phyloP scores from a whole-genome alignment of 2,888 invertebrate genomes.

The Pollenia labialis region DNA sequence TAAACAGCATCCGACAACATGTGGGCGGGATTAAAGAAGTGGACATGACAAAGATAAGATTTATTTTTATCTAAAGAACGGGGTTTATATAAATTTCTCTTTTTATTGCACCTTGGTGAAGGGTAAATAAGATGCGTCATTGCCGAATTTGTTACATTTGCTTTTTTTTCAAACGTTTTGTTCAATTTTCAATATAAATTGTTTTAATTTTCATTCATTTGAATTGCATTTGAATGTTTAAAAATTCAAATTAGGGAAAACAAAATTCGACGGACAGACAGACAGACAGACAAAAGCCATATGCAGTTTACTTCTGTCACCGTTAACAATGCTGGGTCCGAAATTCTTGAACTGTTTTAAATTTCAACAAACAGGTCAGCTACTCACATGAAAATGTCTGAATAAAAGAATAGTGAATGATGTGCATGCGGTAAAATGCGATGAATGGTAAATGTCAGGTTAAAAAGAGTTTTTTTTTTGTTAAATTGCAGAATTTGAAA shows the following conservation, averaged over 20 bases:
- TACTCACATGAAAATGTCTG: not conserved
- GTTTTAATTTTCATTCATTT: slow-evolving; percentile 12
- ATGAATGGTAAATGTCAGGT: slow-evolving; percentile 40
- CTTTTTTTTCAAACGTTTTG: not conserved
- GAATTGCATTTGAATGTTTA: slow-evolving; percentile 6
- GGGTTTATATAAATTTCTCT: too few species aligned
- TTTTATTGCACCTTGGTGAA: too few species aligned
- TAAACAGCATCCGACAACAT: too few species aligned
- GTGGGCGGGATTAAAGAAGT: too few species aligned
- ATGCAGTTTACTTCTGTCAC: not conserved
- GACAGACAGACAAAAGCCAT: not conserved
- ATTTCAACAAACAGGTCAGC: slow-evolving; percentile 37
- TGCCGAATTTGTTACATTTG: too few species aligned
- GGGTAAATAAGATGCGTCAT: too few species aligned
- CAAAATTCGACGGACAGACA: not conserved
- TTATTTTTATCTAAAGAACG: too few species aligned
- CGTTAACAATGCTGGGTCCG: not conserved
- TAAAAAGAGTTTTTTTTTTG: not conserved
- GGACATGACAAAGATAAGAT: too few species aligned
- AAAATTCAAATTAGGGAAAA: not conserved
- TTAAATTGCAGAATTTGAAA: not conserved
- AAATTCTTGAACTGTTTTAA: slow-evolving; percentile 22
- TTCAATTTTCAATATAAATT: slow-evolving; percentile 21
- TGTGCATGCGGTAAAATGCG: slow-evolving; percentile 7
- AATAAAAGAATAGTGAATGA: slow-evolving; percentile 18